These are phyloP conservation scores for Danio tinwini DNA, from an alignment of 2,797 vertebrate species.

Conservation along the genomic window DNA sequence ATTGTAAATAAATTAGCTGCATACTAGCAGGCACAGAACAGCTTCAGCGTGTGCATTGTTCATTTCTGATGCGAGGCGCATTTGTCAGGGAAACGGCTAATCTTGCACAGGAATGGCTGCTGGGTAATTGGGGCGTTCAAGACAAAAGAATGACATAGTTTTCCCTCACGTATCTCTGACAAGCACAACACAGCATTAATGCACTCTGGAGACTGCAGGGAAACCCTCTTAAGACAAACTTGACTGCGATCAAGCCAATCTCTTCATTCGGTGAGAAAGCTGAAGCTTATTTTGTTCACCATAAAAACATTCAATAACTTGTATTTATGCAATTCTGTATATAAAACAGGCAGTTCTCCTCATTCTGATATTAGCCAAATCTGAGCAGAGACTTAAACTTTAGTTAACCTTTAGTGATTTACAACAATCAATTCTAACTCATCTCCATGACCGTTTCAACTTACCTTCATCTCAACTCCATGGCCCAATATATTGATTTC, in stretches of 20 bases:
- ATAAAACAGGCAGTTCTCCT: background rate
- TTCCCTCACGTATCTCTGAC: slow-evolving; percentile 34
- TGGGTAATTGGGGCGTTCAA: slow-evolving; percentile 53
- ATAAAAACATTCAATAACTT: background rate
- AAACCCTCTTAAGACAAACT: slow-evolving; percentile 25
- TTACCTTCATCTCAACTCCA: background rate
- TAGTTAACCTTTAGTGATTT: background rate
- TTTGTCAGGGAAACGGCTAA: slow-evolving; percentile 58
- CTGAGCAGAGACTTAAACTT: background rate
- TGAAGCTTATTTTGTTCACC: background rate
- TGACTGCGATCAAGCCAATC: background rate
- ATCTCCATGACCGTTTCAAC: background rate
- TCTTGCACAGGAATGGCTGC: slow-evolving; percentile 51
- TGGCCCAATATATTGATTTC: background rate
- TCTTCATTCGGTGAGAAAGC: background rate
- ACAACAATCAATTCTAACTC: background rate
- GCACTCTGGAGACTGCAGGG: slow-evolving; percentile 42
- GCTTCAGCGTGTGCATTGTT: slow-evolving; percentile 33
- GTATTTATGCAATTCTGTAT: slow-evolving; percentile 5
- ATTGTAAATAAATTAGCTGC: slow-evolving; percentile 54
- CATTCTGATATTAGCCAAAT: background rate
- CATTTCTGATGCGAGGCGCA: slow-evolving; percentile 34
- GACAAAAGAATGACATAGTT: slow-evolving; percentile 44
- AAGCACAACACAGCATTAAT: slow-evolving; percentile 29
- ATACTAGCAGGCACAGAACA: slow-evolving; percentile 24